Base-by-base conservation (phyloP, 2,797 vertebrate genomes). In the Microctenopoma steveboyesi region DNA sequence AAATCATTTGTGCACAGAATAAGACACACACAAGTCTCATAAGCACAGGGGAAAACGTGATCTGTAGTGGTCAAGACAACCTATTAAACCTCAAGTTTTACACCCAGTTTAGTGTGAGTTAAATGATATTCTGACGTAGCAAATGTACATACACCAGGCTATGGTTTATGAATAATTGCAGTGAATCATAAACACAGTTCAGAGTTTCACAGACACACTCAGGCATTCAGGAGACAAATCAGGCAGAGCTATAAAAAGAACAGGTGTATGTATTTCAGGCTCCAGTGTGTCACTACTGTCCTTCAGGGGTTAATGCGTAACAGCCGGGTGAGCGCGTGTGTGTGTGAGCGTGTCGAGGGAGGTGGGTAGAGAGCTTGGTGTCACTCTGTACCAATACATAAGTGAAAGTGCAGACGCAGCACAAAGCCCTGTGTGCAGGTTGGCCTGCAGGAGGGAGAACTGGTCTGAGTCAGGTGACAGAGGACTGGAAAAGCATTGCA, bases 301-400 rank as follows among this genome's bases (percentile, higher is more conserved):
- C 78, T 87, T 83, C 71, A 79, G 65, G 86, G 82, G 84, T 91
- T 86, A 89, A 88, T 30, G 55, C 48, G 64, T 66, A 55, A 62
- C 54, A 68, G 72, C 3, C 3, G 30, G 22, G 33, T 46, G 39
- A 52, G 15, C 33, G 27, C 22, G 25, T 35, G 7, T 30, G 16
- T 37, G 43, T 57, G 50, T 28, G 39, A 57, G 46, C 61, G 37
- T 60, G 35, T 42, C 37, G 54, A 4, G 14, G 39, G 35, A 12
- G 37, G 33, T 40, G 50, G 48, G 57, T 27, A n/a, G n/a, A 35
- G 49, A 12, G 1, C 22, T 40, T 2, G 0, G 25, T 82, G 84
- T 85, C 85, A 83, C 60, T 84, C 75, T 72, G 75, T 85, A 90
- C 91, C 81, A 87, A 70, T 79, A 82, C 82, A 86, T 72, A 79